These are phyloP conservation scores for Excalfactoria chinensis DNA, from an alignment of 2,113 vertebrate species.

Conservation along the genomic window DNA sequence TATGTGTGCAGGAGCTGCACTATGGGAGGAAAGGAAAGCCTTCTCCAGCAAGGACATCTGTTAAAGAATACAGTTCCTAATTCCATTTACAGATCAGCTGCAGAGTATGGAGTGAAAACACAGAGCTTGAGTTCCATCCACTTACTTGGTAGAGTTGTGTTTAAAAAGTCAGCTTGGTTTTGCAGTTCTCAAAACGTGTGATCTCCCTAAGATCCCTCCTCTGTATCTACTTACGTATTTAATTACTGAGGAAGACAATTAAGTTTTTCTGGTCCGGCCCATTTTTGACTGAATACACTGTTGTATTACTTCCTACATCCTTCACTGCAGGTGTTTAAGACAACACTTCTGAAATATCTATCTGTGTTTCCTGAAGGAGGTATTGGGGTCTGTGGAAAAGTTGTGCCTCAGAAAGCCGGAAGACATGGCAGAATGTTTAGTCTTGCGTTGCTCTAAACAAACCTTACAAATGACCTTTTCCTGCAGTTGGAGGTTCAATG, in stretches of 20 bases:
- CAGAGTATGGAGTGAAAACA: neutral
- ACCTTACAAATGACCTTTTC: neutral
- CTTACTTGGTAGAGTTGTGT: neutral
- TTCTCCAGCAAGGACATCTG: neutral
- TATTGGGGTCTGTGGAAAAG: neutral
- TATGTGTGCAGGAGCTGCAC: neutral
- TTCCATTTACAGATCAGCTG: neutral
- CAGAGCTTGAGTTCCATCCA: neutral
- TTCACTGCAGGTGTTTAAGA: neutral
- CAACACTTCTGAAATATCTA: neutral
- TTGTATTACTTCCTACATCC: neutral
- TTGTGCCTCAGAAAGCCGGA: neutral
- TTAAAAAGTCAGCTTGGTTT: neutral
- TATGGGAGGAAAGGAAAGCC: neutral
- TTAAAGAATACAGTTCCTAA: neutral
- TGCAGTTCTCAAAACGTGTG: neutral
- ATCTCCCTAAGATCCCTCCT: neutral
- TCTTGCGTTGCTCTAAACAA: neutral
- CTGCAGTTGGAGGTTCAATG: neutral
- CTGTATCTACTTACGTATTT: neutral
- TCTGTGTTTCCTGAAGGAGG: rapidly evolving
- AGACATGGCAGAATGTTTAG: neutral
- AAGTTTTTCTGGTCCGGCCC: neutral
- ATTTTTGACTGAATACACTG: neutral
- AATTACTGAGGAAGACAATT: neutral